Evolutionary conservation across 35 echinoderm and acorn worm species (phyloP).

Genomic region (Heliocidaris erythrogramma): DNA sequence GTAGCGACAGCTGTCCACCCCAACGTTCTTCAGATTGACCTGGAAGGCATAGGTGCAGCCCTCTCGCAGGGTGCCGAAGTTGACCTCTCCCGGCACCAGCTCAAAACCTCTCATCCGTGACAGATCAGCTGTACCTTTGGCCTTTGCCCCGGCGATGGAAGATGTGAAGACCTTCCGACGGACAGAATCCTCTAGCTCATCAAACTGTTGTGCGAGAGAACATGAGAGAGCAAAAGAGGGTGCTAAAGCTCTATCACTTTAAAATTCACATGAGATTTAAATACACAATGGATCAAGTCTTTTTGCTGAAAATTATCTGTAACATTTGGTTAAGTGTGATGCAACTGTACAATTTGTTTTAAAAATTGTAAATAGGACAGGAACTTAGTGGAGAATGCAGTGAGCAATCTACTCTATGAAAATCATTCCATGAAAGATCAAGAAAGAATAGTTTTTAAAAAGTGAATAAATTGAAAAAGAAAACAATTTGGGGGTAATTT

Average conservation of each 20-base stretch:
- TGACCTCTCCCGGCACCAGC: constrained; percentile 82
- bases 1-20: constrained; percentile 87
- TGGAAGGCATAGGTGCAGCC: constrained; percentile 89
- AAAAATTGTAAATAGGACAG: too few species aligned
- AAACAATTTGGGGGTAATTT: too few species aligned
- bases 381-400: too few species aligned
- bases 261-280: too few species aligned
- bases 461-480: too few species aligned
- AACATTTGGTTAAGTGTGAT: too few species aligned
- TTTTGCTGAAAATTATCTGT: too few species aligned
- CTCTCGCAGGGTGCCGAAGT: constrained; percentile 84
- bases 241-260: neutral
- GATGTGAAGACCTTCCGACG: constrained; percentile 87
- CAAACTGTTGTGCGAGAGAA: constrained; percentile 53
- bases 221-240: neutral
- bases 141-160: constrained; percentile 77
- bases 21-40: constrained; percentile 87
- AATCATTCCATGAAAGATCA: too few species aligned
- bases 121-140: constrained; percentile 52
- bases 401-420: too few species aligned
- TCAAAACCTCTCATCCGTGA: constrained; percentile 87
- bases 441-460: too few species aligned
- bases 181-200: constrained; percentile 83
- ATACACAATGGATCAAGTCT: neutral
- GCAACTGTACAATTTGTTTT: too few species aligned